Evolutionary conservation across 2,797 vertebrate genomes (phyloP).

Genomic region (Aythya fuligula): DNA sequence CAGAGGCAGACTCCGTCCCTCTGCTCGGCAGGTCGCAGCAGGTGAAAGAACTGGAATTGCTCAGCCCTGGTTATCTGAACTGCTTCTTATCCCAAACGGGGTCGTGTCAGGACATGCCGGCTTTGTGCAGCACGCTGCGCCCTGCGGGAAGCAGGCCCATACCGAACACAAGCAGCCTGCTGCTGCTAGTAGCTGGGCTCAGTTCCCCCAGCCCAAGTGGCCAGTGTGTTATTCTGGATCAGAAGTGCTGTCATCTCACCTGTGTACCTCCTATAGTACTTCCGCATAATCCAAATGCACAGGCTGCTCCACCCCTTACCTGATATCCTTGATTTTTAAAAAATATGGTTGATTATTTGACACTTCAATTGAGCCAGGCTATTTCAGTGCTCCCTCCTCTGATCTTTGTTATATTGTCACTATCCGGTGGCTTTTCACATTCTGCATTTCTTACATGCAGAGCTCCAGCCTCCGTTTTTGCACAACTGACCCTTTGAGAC

Average conservation of each 20-base stretch:
- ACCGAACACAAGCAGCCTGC: background rate
- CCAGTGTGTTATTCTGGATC: background rate
- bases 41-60: background rate
- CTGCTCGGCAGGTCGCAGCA: background rate
- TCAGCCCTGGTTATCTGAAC: background rate
- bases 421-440: accelerated
- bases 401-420: background rate
- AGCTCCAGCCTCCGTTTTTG: background rate
- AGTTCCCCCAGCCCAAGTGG: background rate
- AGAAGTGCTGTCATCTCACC: background rate
- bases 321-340: background rate
- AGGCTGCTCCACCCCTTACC: accelerated
- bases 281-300: background rate
- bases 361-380: background rate
- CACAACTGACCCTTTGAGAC: background rate
- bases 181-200: background rate
- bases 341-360: background rate
- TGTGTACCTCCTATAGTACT: too few relatives aligned
- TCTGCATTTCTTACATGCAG: accelerated
- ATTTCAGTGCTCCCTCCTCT: background rate
- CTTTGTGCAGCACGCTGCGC: too few relatives aligned
- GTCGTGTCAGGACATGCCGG: background rate
- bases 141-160: too few relatives aligned
- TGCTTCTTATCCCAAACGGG: background rate
- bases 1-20: background rate